Conservation (phyloP, 2,113 vertebrate species). For the Brienomyrus longianalis region DNA sequence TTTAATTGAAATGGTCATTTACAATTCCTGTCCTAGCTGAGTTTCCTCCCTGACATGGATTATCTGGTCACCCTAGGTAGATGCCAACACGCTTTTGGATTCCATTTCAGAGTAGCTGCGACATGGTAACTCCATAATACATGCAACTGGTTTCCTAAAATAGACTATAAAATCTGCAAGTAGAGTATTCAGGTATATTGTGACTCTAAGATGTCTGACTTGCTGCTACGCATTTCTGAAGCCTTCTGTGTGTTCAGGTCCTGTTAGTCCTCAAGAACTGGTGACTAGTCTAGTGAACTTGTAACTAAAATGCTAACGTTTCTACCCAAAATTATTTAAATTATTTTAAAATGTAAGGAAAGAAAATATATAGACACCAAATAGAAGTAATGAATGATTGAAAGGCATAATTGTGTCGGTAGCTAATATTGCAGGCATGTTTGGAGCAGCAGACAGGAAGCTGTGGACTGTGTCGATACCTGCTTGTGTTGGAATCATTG, state of each 20-base stretch:
- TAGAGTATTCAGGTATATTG: background rate
- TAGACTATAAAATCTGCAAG: background rate
- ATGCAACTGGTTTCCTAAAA: slow-evolving; percentile 1
- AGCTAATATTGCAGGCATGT: background rate
- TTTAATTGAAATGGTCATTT: too few relatives aligned
- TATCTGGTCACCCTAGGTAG: background rate
- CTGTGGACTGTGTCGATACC: background rate
- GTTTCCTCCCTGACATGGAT: too few relatives aligned
- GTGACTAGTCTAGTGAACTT: background rate
- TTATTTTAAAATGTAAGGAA: background rate
- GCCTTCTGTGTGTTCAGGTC: background rate
- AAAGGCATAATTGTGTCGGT: background rate
- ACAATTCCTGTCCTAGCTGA: too few relatives aligned
- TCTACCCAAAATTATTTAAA: background rate
- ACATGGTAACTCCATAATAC: slow-evolving; percentile 17
- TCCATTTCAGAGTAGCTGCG: background rate
- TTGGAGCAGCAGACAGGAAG: background rate
- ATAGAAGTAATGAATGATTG: background rate
- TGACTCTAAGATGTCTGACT: background rate
- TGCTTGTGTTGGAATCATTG: background rate
- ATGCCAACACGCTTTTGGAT: background rate
- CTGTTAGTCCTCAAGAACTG: background rate
- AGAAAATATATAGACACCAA: background rate
- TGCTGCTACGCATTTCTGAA: background rate
- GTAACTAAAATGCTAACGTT: background rate